These are phyloP conservation scores for Scartelaos histophorus DNA, from an alignment of 2,113 vertebrate species.

Conservation along the genomic window DNA sequence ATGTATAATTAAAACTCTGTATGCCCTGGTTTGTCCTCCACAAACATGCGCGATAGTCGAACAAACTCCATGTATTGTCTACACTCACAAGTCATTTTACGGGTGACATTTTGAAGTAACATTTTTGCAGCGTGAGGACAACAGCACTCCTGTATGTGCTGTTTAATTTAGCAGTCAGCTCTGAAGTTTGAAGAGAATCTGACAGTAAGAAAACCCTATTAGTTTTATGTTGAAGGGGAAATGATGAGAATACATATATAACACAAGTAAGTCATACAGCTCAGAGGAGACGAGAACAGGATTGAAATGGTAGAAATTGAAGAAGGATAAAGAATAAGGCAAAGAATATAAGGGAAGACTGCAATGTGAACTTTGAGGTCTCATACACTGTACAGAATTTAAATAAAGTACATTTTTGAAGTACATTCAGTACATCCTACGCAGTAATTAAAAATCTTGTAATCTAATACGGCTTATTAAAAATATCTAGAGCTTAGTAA, in stretches of 20 bases:
- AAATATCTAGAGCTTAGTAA: too few species aligned
- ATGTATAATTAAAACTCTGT: too few species aligned
- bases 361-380: background rate
- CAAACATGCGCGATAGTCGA: background rate
- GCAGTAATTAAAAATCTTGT: too few species aligned
- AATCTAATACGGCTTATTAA: too few species aligned
- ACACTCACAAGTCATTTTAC: slow-evolving; percentile 46
- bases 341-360: slow-evolving; percentile 16
- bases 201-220: slow-evolving; percentile 43
- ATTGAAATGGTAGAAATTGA: background rate
- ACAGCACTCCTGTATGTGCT: slow-evolving; percentile 8
- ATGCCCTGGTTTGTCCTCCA: background rate
- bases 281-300: slow-evolving; percentile 15
- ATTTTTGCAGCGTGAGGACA: slow-evolving; percentile 39
- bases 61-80: slow-evolving; percentile 13
- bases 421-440: too few species aligned
- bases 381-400: background rate
- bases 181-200: slow-evolving; percentile 54
- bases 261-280: slow-evolving; percentile 10
- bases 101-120: slow-evolving; percentile 48
- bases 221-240: slow-evolving; percentile 47
- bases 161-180: slow-evolving; percentile 44
- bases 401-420: background rate
- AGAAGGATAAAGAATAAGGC: slow-evolving; percentile 34
- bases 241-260: slow-evolving; percentile 25